Conservation (phyloP, 1,140 invertebrate genomes). For the Dendrolimus kikuchii region DNA sequence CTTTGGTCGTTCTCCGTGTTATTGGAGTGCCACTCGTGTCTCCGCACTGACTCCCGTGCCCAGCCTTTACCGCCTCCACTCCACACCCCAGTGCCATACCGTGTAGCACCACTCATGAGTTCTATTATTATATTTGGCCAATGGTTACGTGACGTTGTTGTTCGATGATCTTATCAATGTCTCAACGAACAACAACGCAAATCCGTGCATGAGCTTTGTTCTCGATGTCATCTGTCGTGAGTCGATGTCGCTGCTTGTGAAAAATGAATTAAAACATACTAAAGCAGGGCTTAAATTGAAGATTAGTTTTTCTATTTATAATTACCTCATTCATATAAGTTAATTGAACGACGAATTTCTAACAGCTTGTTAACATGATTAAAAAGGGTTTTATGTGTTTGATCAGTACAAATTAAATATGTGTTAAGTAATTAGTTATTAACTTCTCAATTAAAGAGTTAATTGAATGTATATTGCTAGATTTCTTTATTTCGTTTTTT, state of each 20-base stretch:
- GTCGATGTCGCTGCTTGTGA: constrained; percentile 33
- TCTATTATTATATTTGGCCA: constrained; percentile 23
- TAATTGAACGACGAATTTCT: too few species aligned
- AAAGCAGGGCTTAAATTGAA: too few species aligned
- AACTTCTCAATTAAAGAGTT: too few species aligned
- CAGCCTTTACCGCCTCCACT: constrained; percentile 7
- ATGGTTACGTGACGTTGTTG: constrained; percentile 21
- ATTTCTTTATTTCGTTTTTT: too few species aligned
- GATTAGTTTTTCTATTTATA: too few species aligned
- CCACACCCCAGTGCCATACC: constrained; percentile 35
- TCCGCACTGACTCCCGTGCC: constrained; percentile 25
- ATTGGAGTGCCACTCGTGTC: background rate
- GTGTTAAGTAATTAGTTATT: too few species aligned
- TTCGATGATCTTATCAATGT: constrained; percentile 10
- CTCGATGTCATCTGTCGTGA: constrained; percentile 36
- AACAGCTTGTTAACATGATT: too few species aligned
- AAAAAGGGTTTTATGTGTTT: too few species aligned
- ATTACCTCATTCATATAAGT: too few species aligned
- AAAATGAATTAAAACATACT: background rate
- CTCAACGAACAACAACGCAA: constrained; percentile 20
- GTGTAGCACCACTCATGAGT: constrained; percentile 61
- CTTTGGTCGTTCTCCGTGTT: too few species aligned
- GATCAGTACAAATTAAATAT: too few species aligned
- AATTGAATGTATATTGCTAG: too few species aligned
- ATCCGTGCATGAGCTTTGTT: constrained; percentile 51